Conservation (phyloP, 2,113 vertebrate genomes). For the Eleginops maclovinus region DNA sequence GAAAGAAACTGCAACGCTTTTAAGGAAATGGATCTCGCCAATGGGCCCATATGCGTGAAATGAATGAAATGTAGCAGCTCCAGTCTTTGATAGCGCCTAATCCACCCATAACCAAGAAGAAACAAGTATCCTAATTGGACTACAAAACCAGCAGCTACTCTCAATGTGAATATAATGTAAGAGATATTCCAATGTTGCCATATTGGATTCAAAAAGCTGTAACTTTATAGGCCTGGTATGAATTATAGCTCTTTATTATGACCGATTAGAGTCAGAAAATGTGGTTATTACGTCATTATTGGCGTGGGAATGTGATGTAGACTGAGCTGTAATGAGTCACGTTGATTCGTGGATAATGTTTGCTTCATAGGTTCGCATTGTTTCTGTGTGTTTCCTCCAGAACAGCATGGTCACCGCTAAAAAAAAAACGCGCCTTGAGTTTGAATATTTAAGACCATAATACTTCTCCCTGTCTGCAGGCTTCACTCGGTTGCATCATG, state of each 20-base stretch:
- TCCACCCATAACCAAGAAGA: background rate
- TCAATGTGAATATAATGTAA: background rate
- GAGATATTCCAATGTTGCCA: background rate
- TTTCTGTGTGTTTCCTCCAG: constrained; percentile 3
- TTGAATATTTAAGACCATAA: constrained; percentile 49
- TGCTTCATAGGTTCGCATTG: background rate
- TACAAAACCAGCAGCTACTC: background rate
- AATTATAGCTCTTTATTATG: background rate
- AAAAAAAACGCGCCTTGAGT: constrained; percentile 62
- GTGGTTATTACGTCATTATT: constrained; percentile 29
- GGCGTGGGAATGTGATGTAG: constrained; percentile 28
- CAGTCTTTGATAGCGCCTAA: constrained; percentile 4
- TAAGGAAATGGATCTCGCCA: constrained; percentile 12
- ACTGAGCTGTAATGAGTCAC: background rate
- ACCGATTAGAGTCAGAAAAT: background rate
- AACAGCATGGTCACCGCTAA: constrained; percentile 35
- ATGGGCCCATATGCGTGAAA: constrained; percentile 46
- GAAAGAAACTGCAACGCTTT: background rate
- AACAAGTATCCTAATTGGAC: background rate
- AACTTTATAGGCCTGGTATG: constrained; percentile 31
- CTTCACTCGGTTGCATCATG: constrained; percentile 23
- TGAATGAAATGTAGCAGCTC: constrained; percentile 63
- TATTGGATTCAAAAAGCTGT: background rate
- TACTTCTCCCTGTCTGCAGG: constrained; percentile 21
- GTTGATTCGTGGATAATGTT: background rate